Evolutionary conservation across 2,888 invertebrate species (phyloP).

Genomic region (Cerceris rybyensis): DNA sequence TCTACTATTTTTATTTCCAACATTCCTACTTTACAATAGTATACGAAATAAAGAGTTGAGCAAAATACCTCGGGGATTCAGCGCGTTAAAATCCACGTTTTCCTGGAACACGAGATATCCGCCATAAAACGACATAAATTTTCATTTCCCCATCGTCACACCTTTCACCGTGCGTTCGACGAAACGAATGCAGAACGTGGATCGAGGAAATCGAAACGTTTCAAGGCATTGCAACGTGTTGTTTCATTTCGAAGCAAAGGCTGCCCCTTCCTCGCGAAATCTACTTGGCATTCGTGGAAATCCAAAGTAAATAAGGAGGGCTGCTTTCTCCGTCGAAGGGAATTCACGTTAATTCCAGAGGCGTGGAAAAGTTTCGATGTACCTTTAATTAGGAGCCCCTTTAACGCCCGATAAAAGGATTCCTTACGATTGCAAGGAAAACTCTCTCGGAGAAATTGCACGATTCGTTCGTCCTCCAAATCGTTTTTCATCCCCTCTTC

Average conservation of each 20-base stretch:
- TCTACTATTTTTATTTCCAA: too few relatives aligned
- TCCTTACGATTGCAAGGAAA: slow-evolving; percentile 16
- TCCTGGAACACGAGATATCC: too few relatives aligned
- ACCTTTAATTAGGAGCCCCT: slow-evolving; percentile 53
- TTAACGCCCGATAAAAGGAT: slow-evolving; percentile 55
- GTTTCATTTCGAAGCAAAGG: neutral
- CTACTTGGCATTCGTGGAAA: slow-evolving; percentile 18
- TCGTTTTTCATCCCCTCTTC: neutral
- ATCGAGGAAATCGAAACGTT: neutral
- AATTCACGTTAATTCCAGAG: slow-evolving; percentile 24
- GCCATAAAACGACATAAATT: too few relatives aligned
- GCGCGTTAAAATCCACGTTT: too few relatives aligned
- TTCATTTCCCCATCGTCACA: too few relatives aligned
- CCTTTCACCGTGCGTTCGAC: too few relatives aligned
- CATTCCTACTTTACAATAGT: too few relatives aligned
- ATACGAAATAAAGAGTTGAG: too few relatives aligned
- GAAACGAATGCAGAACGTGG: too few relatives aligned
- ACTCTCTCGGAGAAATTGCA: neutral
- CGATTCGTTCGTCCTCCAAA: neutral
- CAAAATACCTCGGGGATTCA: too few relatives aligned
- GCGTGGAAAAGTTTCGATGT: slow-evolving; percentile 40
- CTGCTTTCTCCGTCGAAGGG: neutral
- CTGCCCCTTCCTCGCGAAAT: neutral
- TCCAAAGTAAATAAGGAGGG: slow-evolving; percentile 35
- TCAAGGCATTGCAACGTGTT: neutral